A percentile compares a stretch with the other conserved stretches of the same genome.
Conservation (phyloP, 2,888 invertebrate genomes). For the Girardia tigrina region DNA sequence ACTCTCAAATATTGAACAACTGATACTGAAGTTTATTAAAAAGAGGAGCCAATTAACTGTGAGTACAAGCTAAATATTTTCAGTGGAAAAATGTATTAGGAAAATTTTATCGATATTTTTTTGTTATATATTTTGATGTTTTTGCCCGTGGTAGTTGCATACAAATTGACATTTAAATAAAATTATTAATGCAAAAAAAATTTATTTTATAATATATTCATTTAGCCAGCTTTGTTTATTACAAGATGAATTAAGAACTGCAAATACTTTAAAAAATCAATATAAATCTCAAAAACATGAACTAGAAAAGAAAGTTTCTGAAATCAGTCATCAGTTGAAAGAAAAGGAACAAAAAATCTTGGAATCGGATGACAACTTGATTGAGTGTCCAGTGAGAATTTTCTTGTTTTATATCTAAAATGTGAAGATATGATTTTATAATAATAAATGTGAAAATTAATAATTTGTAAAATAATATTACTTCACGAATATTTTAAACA, state of each 20-base stretch:
- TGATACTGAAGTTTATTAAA: no score
- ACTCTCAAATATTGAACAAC: no score
- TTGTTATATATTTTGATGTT: no score
- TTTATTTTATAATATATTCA: neutral
- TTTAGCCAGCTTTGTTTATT: neutral
- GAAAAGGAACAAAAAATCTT: neutral
- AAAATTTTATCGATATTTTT: no score
- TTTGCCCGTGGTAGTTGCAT: no score
- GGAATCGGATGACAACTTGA: neutral
- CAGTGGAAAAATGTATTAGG: no score
- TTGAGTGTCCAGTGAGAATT: neutral
- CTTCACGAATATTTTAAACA: neutral
- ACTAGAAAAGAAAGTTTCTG: neutral
- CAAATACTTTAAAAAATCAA: neutral
- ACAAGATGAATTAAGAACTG: neutral
- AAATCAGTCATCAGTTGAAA: neutral
- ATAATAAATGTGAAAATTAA: neutral
- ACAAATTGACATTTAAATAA: no score
- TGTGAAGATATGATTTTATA: neutral
- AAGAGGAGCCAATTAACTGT: no score
- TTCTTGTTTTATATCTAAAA: neutral
- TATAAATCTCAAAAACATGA: neutral
- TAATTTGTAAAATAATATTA: neutral
- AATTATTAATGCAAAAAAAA: no score
- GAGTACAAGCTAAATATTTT: no score